Evolutionary conservation across 1,140 invertebrate species (phyloP).

Genomic region (Drosophila rhopaloa): DNA sequence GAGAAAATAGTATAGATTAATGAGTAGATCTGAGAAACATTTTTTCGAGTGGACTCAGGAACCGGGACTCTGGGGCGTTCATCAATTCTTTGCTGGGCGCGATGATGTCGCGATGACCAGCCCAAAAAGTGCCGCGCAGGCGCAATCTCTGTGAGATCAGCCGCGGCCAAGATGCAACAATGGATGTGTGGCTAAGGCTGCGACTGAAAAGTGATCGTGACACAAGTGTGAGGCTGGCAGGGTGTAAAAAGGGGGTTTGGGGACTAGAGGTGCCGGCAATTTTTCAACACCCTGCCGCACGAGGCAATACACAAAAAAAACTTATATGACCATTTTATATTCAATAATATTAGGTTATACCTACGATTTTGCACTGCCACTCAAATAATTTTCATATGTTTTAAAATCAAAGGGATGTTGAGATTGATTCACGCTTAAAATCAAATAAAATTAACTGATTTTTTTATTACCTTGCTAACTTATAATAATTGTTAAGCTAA

Average conservation of each 20-base stretch:
- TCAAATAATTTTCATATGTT: too few species aligned
- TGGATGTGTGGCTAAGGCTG: slow-evolving; percentile 52
- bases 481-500: too few species aligned
- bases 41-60: slow-evolving; percentile 16
- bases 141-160: slow-evolving; percentile 79
- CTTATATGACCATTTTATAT: background rate
- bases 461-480: too few species aligned
- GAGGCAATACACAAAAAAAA: slow-evolving; percentile 37
- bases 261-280: slow-evolving; percentile 66
- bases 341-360: too few species aligned
- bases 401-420: too few species aligned
- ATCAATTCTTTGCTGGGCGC: slow-evolving; percentile 52
- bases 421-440: too few species aligned
- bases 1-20: too few species aligned
- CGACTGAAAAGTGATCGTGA: slow-evolving; percentile 59
- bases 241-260: slow-evolving; percentile 14
- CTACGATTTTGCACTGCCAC: too few species aligned
- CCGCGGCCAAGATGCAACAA: slow-evolving; percentile 73
- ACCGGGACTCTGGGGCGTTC: slow-evolving; percentile 50
- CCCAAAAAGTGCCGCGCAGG: slow-evolving; percentile 73
- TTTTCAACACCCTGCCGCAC: slow-evolving; percentile 76
- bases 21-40: background rate
- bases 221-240: slow-evolving; percentile 67
- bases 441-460: too few species aligned
- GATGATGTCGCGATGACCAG: slow-evolving; percentile 60